Base-by-base conservation (phyloP, 2,113 vertebrate species). In the Arenaria interpres region DNA sequence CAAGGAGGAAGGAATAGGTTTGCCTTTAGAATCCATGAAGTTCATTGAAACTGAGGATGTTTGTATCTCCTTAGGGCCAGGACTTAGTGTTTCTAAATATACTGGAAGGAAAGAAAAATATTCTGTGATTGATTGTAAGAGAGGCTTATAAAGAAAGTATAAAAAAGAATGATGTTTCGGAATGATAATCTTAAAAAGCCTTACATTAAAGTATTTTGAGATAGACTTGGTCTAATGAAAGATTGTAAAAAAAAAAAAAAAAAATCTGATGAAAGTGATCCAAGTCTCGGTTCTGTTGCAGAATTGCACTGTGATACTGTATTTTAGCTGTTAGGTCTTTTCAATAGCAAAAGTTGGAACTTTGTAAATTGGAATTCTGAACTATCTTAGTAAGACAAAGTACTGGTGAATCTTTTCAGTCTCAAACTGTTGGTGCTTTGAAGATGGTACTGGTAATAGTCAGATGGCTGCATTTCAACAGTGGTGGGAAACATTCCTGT, bases 401-500 rank as follows among this genome's bases (percentile, higher is more conserved):
- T 75, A 67, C 32, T 87, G 87, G 77, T 90, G 53, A 60, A 33
- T 73, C 66, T 81, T 86, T 64, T 71, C 89, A 81, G 67, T 94
- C 56, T 96, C 45, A 45, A 82, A 50, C 62, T 80, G 95, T 64
- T 95, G 93, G 68, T 85, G 84, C 76, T 96, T 95, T 77, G 77
- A 91, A 89, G 91, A 69, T 72, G 67, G 90, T 85, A 85, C 73
- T 73, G 87, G 85, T 95, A 53, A 54, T 77, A 88, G 95, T 96
- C 81, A 80, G 89, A 63, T 89, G 88, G 80, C 83, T 97, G 82
- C 60, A 59, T 96, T 95, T 97, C 89, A 81, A 4, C 54, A 80
- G 71, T 57, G 93, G 62, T 90, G 97, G 94, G 87, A 94, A 95
- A 96, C 94, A 94, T 97, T 97, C 94, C 92, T 93, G 96, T 97